Percentiles rank a stretch among this genome's conserved stretches.
These are phyloP conservation scores for Zaprionus lachaisei DNA, from an alignment of 1,140 invertebrate species.

Conservation along the genomic window DNA sequence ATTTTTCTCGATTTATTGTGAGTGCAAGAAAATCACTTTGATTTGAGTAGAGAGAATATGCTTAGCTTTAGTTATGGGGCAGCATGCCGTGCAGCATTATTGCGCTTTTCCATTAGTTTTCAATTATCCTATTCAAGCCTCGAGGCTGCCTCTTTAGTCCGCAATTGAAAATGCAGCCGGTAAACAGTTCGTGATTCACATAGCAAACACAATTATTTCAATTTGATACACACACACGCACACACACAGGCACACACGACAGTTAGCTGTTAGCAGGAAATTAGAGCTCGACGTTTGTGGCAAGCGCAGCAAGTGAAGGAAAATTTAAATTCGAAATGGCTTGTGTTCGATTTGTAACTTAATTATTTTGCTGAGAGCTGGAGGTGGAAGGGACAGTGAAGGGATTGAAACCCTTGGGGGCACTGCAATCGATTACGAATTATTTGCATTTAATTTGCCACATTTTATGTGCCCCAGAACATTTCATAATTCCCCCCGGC, in stretches of 20 bases:
- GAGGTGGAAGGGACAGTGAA: neutral
- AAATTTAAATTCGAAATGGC: conserved; percentile 24
- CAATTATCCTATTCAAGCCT: neutral
- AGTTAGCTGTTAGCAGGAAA: conserved; percentile 43
- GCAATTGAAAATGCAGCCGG: neutral
- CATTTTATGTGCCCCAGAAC: conserved; percentile 23
- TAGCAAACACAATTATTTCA: conserved; percentile 46
- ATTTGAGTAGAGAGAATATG: neutral
- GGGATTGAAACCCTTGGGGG: conserved; percentile 23
- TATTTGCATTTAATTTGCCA: conserved; percentile 67
- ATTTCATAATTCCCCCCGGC: conserved; percentile 39
- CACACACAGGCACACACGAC: neutral
- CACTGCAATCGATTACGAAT: conserved; percentile 34
- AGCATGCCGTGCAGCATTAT: neutral
- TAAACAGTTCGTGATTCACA: conserved; percentile 22
- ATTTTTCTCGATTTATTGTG: neutral
- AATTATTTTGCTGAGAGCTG: conserved; percentile 20
- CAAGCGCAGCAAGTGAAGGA: conserved; percentile 19
- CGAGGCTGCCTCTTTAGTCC: neutral
- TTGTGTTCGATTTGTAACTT: conserved; percentile 17
- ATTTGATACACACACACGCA: conserved; percentile 12
- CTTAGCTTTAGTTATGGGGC: neutral
- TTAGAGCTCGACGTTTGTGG: conserved; percentile 47
- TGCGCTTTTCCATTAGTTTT: neutral
- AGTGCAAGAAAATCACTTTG: neutral